A percentile compares a stretch with the other conserved stretches of the same genome.
These are phyloP conservation scores for Rhombomys opimus DNA, from an alignment of 2,113 vertebrate species.

Conservation along the genomic window DNA sequence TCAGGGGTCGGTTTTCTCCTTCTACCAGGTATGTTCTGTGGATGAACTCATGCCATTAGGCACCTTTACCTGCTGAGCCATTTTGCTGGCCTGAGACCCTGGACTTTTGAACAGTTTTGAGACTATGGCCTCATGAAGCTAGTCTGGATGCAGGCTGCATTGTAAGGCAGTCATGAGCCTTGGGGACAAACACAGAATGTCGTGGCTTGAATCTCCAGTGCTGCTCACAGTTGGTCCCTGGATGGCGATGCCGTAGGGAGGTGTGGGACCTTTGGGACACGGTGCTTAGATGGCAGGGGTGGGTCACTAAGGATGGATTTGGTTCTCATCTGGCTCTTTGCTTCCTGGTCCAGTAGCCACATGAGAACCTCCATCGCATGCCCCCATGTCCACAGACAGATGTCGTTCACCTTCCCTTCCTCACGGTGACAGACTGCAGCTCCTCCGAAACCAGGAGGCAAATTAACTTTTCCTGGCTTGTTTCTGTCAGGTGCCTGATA, in stretches of 20 bases:
- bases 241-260: neutral
- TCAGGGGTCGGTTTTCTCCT: neutral
- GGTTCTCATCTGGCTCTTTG: neutral
- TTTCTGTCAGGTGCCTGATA: neutral
- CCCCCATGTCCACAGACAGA: neutral
- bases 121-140: neutral
- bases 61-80: neutral
- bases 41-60: neutral
- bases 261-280: neutral
- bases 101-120: neutral
- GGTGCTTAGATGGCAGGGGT: too few species aligned
- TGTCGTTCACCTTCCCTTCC: neutral
- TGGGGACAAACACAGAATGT: neutral
- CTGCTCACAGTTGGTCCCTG: neutral
- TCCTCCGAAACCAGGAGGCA: neutral
- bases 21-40: neutral
- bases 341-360: neutral
- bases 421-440: neutral
- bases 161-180: neutral
- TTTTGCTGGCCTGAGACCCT: neutral
- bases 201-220: neutral
- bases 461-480: neutral
- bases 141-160: neutral
- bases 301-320: neutral
- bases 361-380: neutral